These are phyloP conservation scores for Anticlea derivata DNA, from an alignment of 2,888 invertebrate species.

Conservation along the genomic window DNA sequence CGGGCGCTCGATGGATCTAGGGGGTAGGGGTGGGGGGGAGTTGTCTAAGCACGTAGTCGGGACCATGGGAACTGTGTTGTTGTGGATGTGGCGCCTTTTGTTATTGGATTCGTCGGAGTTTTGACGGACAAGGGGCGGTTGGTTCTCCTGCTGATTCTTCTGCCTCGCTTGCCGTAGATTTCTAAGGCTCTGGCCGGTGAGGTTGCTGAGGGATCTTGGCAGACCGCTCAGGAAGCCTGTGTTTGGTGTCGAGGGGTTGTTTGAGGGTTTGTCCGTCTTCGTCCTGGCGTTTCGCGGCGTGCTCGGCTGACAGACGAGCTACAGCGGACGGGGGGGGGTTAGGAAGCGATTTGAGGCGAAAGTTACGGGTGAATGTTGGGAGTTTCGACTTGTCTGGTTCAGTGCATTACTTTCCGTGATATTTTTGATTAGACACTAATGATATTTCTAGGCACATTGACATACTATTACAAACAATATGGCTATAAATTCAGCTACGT, in stretches of 20 bases:
- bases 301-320: conserved; percentile 40
- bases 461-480: conserved; percentile 1
- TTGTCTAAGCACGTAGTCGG: conserved; percentile 75
- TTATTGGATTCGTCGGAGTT: conserved; percentile 60
- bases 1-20: conserved; percentile 60
- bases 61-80: conserved; percentile 67
- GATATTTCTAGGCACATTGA: conserved; percentile 5
- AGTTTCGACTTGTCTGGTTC: conserved; percentile 42
- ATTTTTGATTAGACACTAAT: neutral
- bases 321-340: conserved; percentile 26
- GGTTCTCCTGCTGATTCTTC: conserved; percentile 51
- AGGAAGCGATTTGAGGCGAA: conserved; percentile 52
- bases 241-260: conserved; percentile 40
- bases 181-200: conserved; percentile 73
- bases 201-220: conserved; percentile 74
- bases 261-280: conserved; percentile 44
- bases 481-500: neutral
- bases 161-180: conserved; percentile 64
- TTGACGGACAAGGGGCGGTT: conserved; percentile 59
- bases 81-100: conserved; percentile 54
- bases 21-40: conserved; percentile 68
- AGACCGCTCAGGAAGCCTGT: conserved; percentile 73
- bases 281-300: conserved; percentile 41
- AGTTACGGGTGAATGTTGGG: conserved; percentile 42
- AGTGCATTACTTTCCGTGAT: conserved; percentile 38